Evolutionary conservation across 2,113 vertebrate genomes (phyloP), one percentile per base, ranked within the genome.

Genomic region (Ophthalmolycus amberensis): DNA sequence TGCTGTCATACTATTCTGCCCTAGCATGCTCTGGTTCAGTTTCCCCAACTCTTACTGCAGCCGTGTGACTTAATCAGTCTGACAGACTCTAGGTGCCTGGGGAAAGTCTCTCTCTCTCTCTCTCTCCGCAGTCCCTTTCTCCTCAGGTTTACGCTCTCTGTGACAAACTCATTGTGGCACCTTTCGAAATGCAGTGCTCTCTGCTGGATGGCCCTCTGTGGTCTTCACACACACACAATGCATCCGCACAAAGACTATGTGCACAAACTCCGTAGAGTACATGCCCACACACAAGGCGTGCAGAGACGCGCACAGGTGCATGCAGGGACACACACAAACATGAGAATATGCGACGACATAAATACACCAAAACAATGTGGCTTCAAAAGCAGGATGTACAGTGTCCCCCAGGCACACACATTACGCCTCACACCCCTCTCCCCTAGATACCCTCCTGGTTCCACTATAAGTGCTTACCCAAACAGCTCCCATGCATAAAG

Each of bases 101-200:
- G 95, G 93, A 94, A 94, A 93, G 87, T 91, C 92, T 93, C 52
- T 25, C 25, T 1, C 25, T 25, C 25, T 25, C 89, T 88, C 94
- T 84, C 94, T 90, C 90, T 92, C 85, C 81, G 20, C 91, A 90
- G 85, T 94, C 87, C 90, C 90, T 95, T 95, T 96, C 93, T 82
- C 96, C 95, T 93, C 91, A 89, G 94, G 88, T 96, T 95, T 96
- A 94, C 89, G 89, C 94, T 69, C 16, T 63, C 88, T 85, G 85
- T 93, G 90, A 96, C 96, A 98, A 97, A 98, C 94, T 90, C 94
- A 95, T 95, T 96, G 84, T 97, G 97, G 96, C 96, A 96, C 83
- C 86, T 95, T 95, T 87, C 83, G 16, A 93, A 92, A 95, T 92
- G 82, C 91, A 80, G 85, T 64, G 88, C 85, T 91, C 90, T 91